These are phyloP conservation scores for Philotrypesis tridentata DNA, from an alignment of 1,140 invertebrate genomes.

Conservation along the genomic window DNA sequence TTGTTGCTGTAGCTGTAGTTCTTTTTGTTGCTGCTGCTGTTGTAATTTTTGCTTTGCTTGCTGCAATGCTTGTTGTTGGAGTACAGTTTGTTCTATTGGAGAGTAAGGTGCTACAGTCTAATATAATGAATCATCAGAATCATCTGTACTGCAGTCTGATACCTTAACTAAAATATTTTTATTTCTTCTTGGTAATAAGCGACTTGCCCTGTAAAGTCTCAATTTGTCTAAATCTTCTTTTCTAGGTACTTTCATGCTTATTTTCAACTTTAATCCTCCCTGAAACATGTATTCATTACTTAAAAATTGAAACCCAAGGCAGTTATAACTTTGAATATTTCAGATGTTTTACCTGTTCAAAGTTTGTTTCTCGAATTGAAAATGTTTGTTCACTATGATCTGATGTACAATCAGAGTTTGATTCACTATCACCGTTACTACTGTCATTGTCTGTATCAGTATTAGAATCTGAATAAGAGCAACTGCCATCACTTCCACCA, in stretches of 20 bases:
- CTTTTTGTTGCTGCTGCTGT: conserved; percentile 38
- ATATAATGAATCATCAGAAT: conserved; percentile 64
- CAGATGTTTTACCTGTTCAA: conserved; percentile 67
- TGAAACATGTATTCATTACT: conserved; percentile 51
- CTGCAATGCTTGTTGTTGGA: conserved; percentile 47
- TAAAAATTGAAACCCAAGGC: no score
- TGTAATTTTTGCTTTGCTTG: conserved; percentile 48
- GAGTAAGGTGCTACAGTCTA: conserved; percentile 52
- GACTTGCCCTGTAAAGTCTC: conserved; percentile 64
- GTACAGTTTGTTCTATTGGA: conserved; percentile 43
- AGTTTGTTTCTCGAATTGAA: conserved; percentile 76
- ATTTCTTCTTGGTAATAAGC: conserved; percentile 58
- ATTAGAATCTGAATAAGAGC: conserved; percentile 72
- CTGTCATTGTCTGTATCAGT: conserved; percentile 71
- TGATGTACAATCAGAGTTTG: conserved; percentile 71
- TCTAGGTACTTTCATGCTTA: conserved; percentile 72
- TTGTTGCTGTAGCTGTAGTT: conserved; percentile 62
- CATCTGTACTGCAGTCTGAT: conserved; percentile 67
- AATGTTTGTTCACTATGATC: conserved; percentile 74
- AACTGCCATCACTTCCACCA: conserved; percentile 70
- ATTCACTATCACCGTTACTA: conserved; percentile 66
- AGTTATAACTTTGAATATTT: conserved; percentile 1
- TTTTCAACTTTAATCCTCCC: conserved; percentile 75
- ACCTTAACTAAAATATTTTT: conserved; percentile 56
- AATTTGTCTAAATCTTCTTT: conserved; percentile 69